Conservation (phyloP, 2,888 invertebrate genomes). For the Isotomurus palustris region DNA sequence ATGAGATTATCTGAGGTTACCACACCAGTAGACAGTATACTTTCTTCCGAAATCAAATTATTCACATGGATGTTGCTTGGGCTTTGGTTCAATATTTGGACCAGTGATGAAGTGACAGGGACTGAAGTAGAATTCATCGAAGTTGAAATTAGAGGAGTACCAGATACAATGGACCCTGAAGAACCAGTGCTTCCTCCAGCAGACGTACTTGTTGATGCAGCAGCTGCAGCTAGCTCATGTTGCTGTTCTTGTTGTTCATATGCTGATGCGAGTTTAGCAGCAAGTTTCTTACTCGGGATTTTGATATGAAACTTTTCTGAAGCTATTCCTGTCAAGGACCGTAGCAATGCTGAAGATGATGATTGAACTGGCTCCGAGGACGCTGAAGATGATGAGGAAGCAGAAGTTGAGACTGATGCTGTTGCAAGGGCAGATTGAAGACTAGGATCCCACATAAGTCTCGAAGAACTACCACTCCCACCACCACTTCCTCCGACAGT, state of each 20-base stretch:
- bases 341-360: conserved; percentile 11
- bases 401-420: conserved; percentile 10
- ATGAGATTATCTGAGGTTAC: conserved; percentile 38
- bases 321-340: conserved; percentile 11
- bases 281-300: conserved; percentile 43
- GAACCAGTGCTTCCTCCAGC: conserved; percentile 5
- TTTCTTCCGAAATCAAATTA: conserved; percentile 20
- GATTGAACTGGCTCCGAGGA: conserved; percentile 2
- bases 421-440: conserved; percentile 4
- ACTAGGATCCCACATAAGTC: conserved; percentile 10
- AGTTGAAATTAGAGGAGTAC: background rate
- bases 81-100: conserved; percentile 30
- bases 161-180: background rate
- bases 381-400: conserved; percentile 5
- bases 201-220: conserved; percentile 13
- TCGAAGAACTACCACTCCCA: background rate
- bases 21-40: conserved; percentile 14
- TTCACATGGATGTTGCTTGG: conserved; percentile 19
- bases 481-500: conserved; percentile 1
- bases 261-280: conserved; percentile 43
- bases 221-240: conserved; percentile 12
- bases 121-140: background rate
- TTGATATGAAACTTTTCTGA: conserved; percentile 36
- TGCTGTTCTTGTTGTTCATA: conserved; percentile 38
- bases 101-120: conserved; percentile 17